Evolutionary conservation across 2,888 invertebrate genomes (phyloP).

Genomic region (Lypha dubia): DNA sequence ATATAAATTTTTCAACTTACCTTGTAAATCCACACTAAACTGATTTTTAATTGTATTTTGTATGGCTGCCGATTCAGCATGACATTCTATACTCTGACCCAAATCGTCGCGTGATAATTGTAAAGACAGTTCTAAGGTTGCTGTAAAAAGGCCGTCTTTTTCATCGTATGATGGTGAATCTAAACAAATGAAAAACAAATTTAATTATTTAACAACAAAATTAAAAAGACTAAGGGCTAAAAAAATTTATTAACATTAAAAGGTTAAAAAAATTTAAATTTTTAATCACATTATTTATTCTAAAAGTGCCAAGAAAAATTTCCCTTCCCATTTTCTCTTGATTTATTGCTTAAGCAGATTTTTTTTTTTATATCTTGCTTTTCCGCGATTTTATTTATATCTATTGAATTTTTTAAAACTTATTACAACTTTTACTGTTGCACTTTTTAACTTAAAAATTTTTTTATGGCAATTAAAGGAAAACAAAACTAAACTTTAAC

Average conservation of each 20-base stretch:
- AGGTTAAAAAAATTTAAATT: background rate
- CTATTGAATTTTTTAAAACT: background rate
- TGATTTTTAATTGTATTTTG: conserved; percentile 84
- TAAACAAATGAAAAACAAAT: conserved; percentile 76
- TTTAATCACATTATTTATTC: background rate
- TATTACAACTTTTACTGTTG: background rate
- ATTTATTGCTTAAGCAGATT: background rate
- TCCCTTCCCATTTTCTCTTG: background rate
- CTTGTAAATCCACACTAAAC: conserved; percentile 87
- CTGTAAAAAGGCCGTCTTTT: conserved; percentile 86
- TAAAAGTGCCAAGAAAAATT: too few relatives aligned
- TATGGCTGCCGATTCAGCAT: conserved; percentile 86
- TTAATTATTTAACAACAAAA: conserved; percentile 3
- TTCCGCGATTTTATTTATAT: background rate
- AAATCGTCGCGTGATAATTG: conserved; percentile 88
- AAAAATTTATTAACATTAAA: background rate
- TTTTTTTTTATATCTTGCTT: background rate
- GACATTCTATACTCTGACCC: conserved; percentile 88
- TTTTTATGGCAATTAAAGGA: conserved; percentile 53
- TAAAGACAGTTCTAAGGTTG: conserved; percentile 86
- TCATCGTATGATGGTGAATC: conserved; percentile 85
- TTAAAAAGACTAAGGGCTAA: background rate
- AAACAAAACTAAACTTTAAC: conserved; percentile 48
- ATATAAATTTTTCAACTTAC: conserved; percentile 82
- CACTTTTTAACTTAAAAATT: conserved; percentile 31